phyloP scores from a whole-genome alignment of 2,888 invertebrate species.

The Lithophane socia region DNA sequence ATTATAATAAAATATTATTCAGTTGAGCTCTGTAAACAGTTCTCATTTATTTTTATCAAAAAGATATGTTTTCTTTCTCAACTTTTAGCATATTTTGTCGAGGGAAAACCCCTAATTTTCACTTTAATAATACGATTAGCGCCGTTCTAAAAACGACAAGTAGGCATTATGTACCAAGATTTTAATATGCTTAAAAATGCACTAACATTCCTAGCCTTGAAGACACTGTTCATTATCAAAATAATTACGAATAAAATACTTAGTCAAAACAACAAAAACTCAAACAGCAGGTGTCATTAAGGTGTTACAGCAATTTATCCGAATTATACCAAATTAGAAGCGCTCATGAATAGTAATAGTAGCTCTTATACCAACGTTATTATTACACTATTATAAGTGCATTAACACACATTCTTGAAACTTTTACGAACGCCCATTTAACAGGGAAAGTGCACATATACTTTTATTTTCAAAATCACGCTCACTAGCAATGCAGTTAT shows the following conservation, averaged over 20 bases:
- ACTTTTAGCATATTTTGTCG: not conserved
- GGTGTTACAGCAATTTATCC: slow-evolving; percentile 57
- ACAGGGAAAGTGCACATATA: slow-evolving; percentile 62
- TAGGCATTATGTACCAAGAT: not conserved
- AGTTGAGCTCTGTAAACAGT: not conserved
- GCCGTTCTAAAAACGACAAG: not conserved
- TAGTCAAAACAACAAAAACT: slow-evolving; percentile 44
- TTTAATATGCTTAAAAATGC: not conserved
- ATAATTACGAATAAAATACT: slow-evolving; percentile 24
- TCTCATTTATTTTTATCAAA: not conserved
- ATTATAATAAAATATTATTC: not conserved
- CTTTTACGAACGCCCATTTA: slow-evolving; percentile 55
- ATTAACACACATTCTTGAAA: slow-evolving; percentile 63
- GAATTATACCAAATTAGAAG: slow-evolving; percentile 62
- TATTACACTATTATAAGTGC: slow-evolving; percentile 64
- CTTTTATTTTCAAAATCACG: slow-evolving; percentile 65
- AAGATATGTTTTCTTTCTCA: not conserved
- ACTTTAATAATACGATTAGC: not conserved
- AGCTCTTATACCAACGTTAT: slow-evolving; percentile 61
- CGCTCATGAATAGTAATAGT: slow-evolving; percentile 61
- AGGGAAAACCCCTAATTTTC: not conserved
- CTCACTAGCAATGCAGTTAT: slow-evolving; percentile 41
- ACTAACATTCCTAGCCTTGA: not conserved
- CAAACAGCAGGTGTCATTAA: slow-evolving; percentile 50
- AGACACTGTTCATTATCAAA: slow-evolving; percentile 6